These are phyloP conservation scores for Thelaira solivaga DNA, from an alignment of 2,888 invertebrate species.

Conservation along the genomic window DNA sequence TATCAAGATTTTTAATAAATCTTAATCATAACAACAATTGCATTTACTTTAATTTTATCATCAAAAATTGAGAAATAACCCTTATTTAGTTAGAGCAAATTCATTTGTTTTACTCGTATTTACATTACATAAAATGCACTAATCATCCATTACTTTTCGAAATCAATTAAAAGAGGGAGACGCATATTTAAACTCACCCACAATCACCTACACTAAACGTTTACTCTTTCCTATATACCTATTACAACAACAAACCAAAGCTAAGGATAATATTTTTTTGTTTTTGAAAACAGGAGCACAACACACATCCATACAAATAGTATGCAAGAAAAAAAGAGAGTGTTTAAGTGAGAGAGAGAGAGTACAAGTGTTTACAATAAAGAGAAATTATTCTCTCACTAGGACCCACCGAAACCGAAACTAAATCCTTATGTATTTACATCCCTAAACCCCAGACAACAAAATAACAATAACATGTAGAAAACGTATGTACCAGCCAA, in stretches of 20 bases:
- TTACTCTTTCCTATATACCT: constrained; percentile 11
- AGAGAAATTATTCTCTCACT: constrained; percentile 39
- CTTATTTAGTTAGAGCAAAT: not conserved
- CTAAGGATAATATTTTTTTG: not conserved
- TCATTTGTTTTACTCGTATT: not conserved
- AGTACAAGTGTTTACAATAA: constrained; percentile 15
- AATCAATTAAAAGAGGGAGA: not conserved
- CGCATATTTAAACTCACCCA: not conserved
- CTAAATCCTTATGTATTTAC: constrained; percentile 3
- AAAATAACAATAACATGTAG: not conserved
- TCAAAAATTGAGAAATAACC: not conserved
- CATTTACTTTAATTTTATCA: no score
- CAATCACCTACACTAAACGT: not conserved
- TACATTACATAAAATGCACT: constrained; percentile 11
- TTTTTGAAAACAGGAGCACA: not conserved
- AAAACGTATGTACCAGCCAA: constrained; percentile 40
- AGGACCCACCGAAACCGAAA: constrained; percentile 38
- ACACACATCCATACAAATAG: not conserved
- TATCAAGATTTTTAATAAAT: no score
- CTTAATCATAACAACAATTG: no score
- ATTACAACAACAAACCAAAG: not conserved
- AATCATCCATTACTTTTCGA: constrained; percentile 9
- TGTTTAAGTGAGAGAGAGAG: not conserved
- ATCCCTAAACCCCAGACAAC: constrained; percentile 30
- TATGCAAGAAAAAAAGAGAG: not conserved